Evolutionary conservation across 2,888 invertebrate species (phyloP), one percentile per base, ranked within the genome.

Genomic region (Sminthurides aquaticus): DNA sequence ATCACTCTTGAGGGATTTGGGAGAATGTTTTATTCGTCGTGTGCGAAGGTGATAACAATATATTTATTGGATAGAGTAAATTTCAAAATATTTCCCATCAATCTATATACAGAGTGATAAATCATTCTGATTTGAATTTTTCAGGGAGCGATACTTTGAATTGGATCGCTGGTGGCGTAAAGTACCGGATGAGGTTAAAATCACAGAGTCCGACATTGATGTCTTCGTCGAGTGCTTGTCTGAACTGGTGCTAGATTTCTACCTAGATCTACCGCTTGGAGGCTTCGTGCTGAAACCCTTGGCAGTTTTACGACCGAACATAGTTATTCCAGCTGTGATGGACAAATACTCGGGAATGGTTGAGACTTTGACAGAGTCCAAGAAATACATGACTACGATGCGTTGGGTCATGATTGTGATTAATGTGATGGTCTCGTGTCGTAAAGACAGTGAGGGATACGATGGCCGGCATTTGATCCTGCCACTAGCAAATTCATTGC

Each of bases 281-380:
- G 73, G 74, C 25, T 62, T 70, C 27, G 69, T 72, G 1, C 63
- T 93, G 66, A 87, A 89, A 72, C 84, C 87, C 78, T 80, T 96
- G 61, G 88, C 91, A 0, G 84, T 85, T 1, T 79, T 95, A 60
- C 81, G 92, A 67, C 94, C 95, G 0, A 87, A 88, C 67, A 79
- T 90, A 24, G 87, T 95, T 1, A 84, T 94, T 58, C 93, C 94
- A 0, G 86, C 88, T 56, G 82, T 93, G 18, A 78, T 96, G 64
- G 91, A 94, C 69, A 86, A 86, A 52, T 74, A 74, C 56, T 68
- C 69, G 2, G 67, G 64, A 8, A 72, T 75, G 62, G 73, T 95
- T 76, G 90, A 91, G 75, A 90, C 90, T 1, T 78, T 93, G 43
- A 92, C 90, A 0, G 94, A 96, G 78, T 94, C 95, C 0, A 91